Percentiles rank a stretch among this genome's conserved stretches.
These are phyloP conservation scores for Uromys caudimaculatus DNA, from an alignment of 2,797 vertebrate species.

Conservation along the genomic window DNA sequence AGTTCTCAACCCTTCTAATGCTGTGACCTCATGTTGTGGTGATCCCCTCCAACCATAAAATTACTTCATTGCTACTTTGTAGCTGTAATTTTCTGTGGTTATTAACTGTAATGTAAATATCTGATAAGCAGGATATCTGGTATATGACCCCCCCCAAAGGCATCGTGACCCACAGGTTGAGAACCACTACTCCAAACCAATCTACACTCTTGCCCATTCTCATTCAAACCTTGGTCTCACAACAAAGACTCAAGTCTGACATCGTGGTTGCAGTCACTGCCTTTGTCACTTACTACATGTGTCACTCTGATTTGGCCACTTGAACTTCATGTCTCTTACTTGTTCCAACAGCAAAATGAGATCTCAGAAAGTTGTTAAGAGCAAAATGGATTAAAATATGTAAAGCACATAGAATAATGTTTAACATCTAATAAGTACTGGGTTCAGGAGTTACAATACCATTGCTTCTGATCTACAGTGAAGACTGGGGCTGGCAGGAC, in stretches of 20 bases:
- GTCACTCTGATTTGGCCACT: neutral
- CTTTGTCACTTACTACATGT: neutral
- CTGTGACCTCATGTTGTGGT: neutral
- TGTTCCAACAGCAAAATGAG: constrained; percentile 18
- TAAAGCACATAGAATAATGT: neutral
- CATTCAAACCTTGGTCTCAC: neutral
- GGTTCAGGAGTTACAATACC: neutral
- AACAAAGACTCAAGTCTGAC: neutral
- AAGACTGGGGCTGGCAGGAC: neutral
- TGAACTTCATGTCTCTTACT: neutral
- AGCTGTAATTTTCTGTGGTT: neutral
- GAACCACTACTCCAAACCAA: neutral
- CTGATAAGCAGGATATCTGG: neutral
- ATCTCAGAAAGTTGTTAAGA: constrained; percentile 5
- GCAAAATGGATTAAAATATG: neutral
- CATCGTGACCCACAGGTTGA: neutral
- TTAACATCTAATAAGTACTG: neutral
- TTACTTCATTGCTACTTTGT: neutral
- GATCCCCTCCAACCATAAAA: neutral
- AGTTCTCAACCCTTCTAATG: neutral
- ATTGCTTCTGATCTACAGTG: neutral
- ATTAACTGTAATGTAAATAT: neutral
- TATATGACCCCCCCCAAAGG: neutral
- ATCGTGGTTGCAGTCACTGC: neutral
- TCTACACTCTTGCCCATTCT: neutral